Conservation (phyloP, 2,888 invertebrate genomes). For the Acrobasis repandana region DNA sequence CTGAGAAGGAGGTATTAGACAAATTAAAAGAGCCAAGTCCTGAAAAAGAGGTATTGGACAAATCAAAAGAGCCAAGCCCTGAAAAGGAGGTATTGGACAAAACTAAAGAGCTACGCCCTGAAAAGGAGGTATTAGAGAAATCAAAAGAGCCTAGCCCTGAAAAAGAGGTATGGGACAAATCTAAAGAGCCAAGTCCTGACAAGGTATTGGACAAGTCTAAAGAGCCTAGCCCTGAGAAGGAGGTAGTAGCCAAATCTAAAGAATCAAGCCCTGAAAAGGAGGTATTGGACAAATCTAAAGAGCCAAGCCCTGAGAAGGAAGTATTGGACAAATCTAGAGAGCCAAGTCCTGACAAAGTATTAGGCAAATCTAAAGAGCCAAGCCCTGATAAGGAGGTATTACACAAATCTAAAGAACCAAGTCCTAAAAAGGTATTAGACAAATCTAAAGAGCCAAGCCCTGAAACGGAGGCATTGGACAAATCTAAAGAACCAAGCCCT, state of each 20-base stretch:
- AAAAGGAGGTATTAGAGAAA: slow-evolving; percentile 20
- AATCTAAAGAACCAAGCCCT: slow-evolving; percentile 17
- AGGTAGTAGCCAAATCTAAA: slow-evolving; percentile 1
- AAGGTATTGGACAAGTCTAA: no score
- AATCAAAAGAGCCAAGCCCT: no score
- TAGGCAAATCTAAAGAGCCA: no score
- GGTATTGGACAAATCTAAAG: neutral
- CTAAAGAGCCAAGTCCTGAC: no score
- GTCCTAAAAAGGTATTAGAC: slow-evolving; percentile 19
- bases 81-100: slow-evolving; percentile 18
- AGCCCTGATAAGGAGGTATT: no score
- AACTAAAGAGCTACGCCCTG: slow-evolving; percentile 15
- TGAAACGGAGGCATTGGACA: neutral
- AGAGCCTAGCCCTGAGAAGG: slow-evolving; percentile 27
- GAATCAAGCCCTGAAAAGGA: slow-evolving; percentile 8
- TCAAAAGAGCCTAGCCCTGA: slow-evolving; percentile 16
- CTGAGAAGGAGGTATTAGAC: neutral
- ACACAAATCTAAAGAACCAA: slow-evolving; percentile 22
- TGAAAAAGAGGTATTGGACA: no score
- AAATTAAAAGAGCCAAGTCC: slow-evolving; percentile 17
- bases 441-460: slow-evolving; percentile 21
- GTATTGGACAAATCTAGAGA: neutral
- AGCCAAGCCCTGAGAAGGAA: no score
- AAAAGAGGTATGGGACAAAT: slow-evolving; percentile 20
- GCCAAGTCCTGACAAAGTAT: neutral